Base-by-base conservation (phyloP, 2,797 vertebrate species). In the Gallinago solitaria region DNA sequence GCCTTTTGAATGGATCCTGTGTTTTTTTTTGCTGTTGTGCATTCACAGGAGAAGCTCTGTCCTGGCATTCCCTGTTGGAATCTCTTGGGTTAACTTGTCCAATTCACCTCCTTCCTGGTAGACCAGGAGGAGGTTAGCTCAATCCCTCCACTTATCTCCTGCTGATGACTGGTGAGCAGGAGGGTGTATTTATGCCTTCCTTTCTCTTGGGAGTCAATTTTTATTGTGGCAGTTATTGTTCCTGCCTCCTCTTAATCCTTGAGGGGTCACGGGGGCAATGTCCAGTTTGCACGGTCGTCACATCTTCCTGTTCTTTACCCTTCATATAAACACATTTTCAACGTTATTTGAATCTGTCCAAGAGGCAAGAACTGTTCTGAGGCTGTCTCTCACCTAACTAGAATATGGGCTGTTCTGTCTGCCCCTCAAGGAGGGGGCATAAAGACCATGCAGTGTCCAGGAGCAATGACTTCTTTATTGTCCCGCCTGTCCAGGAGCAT, bases 391-490 rank as follows among this genome's bases (percentile, higher is more conserved):
- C 75, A 68, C 54, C 45, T 93, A 85, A 87, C 96, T 97, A 95
- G 96, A 97, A 97, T 96, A 97, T 96, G 96, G 94, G 94, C 93
- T 95, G 96, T 95, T 97, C 95, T 96, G 93, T 75, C 86, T 96
- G 96, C 95, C 71, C 93, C 83, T 95, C 68, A 18, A 93, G 93
- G 84, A 96, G 91, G 95, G 94, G 45, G 54, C 95, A 80, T 21
- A 90, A 89, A 87, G 95, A 32, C 23, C 78, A 96, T 95, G 91
- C 96, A 80, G 90, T 83, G 27, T 73, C 73, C 70, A 89, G 96
- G 93, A 97, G 93, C 91, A 93, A 89, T 96, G 93, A 96, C 67
- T 82, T 60, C 48, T 19, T 91, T 79, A 89, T 93, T 96, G 96
- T 96, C 95, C 96, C 83, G 8, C 91, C 86, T 78, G 28, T 60